phyloP scores from a whole-genome alignment of 2,113 vertebrate species.

The Pitta sordida region DNA sequence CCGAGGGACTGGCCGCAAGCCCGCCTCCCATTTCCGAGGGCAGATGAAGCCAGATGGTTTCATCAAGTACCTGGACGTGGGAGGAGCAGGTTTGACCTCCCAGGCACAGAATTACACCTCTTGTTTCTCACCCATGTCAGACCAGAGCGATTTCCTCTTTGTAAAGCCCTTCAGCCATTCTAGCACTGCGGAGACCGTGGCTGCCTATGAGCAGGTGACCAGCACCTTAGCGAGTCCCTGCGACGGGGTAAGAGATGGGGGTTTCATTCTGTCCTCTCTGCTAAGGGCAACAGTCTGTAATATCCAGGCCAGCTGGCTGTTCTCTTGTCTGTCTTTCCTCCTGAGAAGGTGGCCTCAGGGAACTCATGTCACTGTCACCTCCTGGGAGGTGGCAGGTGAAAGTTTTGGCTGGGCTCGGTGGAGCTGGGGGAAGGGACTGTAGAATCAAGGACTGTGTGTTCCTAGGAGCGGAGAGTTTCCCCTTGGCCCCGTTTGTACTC shows the following conservation, averaged over 20 bases:
- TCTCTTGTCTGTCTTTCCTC: not conserved
- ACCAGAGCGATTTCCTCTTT: constrained; percentile 88
- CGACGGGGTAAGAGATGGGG: constrained; percentile 62
- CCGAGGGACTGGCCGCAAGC: constrained; percentile 72
- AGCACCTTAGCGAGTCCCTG: constrained; percentile 64
- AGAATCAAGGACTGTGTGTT: not conserved
- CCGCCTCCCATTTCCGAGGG: constrained; percentile 80
- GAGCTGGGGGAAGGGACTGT: not conserved
- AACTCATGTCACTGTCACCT: not conserved
- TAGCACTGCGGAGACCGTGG: constrained; percentile 68
- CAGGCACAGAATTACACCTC: constrained; percentile 83
- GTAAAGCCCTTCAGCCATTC: constrained; percentile 80
- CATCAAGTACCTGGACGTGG: constrained; percentile 89
- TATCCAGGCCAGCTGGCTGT: not conserved
- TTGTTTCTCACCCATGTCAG: constrained; percentile 86
- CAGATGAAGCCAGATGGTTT: constrained; percentile 87
- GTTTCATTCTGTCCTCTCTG: not conserved
- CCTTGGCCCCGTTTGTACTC: fast-evolving
- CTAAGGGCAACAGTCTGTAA: not conserved
- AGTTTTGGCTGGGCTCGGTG: not conserved
- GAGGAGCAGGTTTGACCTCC: constrained; percentile 77
- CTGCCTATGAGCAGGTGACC: constrained; percentile 61
- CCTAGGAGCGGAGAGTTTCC: not conserved
- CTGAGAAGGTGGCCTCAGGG: not conserved
- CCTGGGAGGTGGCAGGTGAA: not conserved